Evolutionary conservation across 1,140 invertebrate genomes (phyloP), one percentile per base, ranked within the genome.

Genomic region (Drosophila punjabiensis): DNA sequence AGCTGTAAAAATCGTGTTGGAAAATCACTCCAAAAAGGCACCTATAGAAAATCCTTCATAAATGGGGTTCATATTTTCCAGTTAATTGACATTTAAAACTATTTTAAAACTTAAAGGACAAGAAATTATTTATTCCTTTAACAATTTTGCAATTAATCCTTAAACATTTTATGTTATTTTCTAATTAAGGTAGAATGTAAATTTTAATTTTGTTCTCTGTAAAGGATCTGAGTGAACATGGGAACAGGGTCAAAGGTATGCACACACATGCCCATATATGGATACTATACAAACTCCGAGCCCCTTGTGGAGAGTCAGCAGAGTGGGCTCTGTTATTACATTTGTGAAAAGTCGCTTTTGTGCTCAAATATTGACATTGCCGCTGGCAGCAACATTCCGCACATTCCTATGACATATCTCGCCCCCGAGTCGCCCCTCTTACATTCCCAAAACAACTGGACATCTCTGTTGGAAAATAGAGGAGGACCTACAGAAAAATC

Each of bases 331-430:
- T 67, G 28, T 74, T 74, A 60, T 74, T 75, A 53, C 47, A 41
- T 74, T 53, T 32, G 37, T 52, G 53, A 64, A 81, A 84, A 83
- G 61, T 76, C 61, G 43, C 50, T 76, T 59, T 59, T 63, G 56
- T 30, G 18, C 53, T 52, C 47, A 83, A 82, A 81, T 81, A 81
- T 81, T 68, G 66, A 77, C 71, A 81, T 56, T 59, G 79, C 56
- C 79, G 10, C 47, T 37, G 74, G 71, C 70, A 60, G 55, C 39
- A 14, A 24, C 48, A 37, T 47, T 55, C 39, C 68, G 14, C 9
- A 68, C 33, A 69, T 59, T 67, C 33, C 65, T 20, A n/a, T 62
- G 14, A 43, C 37, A 37, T 5, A 37, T 16, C 18, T 13, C 11
- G 3, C 18, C 10, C 16, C 3, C 8, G 9, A 35, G 61, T 30